Evolutionary conservation across 2,888 invertebrate species (phyloP).

Genomic region (Cantharis flavilabris): DNA sequence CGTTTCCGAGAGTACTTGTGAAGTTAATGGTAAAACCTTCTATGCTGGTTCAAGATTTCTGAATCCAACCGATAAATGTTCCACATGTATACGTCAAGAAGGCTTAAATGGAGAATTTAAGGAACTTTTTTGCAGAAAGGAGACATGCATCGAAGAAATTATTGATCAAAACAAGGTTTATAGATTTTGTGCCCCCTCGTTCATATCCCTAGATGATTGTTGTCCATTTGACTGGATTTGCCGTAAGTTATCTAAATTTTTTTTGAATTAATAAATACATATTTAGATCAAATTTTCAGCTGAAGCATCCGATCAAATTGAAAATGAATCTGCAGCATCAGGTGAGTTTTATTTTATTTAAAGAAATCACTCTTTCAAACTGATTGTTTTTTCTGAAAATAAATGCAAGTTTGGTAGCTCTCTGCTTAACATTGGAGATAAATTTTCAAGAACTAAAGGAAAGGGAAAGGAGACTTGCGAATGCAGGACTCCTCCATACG

Average conservation of each 20-base stretch:
- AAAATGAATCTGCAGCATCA: not conserved
- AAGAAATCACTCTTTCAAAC: not conserved
- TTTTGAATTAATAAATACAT: not conserved
- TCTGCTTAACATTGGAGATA: constrained; percentile 18
- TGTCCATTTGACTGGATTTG: constrained; percentile 29
- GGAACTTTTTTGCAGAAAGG: constrained; percentile 10
- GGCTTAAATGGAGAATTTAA: constrained; percentile 30
- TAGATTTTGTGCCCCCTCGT: constrained; percentile 24
- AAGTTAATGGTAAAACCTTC: constrained; percentile 21
- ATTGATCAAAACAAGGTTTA: constrained; percentile 4
- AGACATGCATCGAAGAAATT: constrained; percentile 25
- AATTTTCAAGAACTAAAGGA: constrained; percentile 5
- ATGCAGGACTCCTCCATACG: constrained; percentile 23
- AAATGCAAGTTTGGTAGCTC: constrained; percentile 10
- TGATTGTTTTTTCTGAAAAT: not conserved
- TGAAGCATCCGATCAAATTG: not conserved
- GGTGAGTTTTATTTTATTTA: not conserved
- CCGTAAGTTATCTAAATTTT: constrained; percentile 4
- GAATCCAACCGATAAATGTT: constrained; percentile 27
- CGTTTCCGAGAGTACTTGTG: constrained; percentile 23
- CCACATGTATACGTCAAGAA: constrained; percentile 32
- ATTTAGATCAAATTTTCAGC: not conserved
- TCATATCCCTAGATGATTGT: constrained; percentile 9
- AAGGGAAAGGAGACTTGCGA: constrained; percentile 12
- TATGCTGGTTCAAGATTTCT: constrained; percentile 23